Evolutionary conservation across 2,888 invertebrate genomes (phyloP).

Genomic region (Agrotis clavis): DNA sequence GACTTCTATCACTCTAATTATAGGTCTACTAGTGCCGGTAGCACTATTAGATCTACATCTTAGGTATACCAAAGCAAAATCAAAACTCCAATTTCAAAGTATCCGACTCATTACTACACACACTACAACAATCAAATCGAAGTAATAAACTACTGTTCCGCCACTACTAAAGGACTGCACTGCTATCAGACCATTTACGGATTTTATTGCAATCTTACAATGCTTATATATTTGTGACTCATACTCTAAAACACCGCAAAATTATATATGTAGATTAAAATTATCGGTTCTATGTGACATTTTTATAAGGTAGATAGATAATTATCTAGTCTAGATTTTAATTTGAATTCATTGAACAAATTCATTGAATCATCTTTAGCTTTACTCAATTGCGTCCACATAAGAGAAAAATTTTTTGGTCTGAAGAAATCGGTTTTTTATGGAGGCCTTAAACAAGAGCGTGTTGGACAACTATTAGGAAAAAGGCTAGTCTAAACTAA

Average conservation of each 20-base stretch:
- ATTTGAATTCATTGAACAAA: too few relatives aligned
- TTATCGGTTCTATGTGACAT: slow-evolving; percentile 12
- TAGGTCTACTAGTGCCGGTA: too few relatives aligned
- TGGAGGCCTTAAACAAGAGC: background rate
- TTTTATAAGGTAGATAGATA: slow-evolving; percentile 4
- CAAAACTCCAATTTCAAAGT: slow-evolving; percentile 1
- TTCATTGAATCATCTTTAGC: background rate
- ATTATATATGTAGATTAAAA: slow-evolving; percentile 14
- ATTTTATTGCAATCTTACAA: slow-evolving; percentile 30
- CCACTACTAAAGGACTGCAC: slow-evolving; percentile 14
- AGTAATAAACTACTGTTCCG: slow-evolving; percentile 31
- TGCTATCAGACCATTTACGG: slow-evolving; percentile 30
- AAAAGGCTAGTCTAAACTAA: background rate
- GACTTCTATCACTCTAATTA: background rate
- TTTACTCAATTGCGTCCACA: background rate
- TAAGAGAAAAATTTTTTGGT: background rate
- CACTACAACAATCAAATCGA: slow-evolving; percentile 21
- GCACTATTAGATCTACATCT: background rate
- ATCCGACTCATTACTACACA: slow-evolving; percentile 1
- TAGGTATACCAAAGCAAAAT: background rate
- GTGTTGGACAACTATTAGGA: background rate
- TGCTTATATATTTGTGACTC: slow-evolving; percentile 11
- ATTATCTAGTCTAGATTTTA: background rate
- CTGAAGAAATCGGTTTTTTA: too few relatives aligned
- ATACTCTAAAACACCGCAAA: slow-evolving; percentile 21